These are phyloP conservation scores for Acanthis flammea DNA, from an alignment of 2,797 vertebrate species.

Conservation along the genomic window DNA sequence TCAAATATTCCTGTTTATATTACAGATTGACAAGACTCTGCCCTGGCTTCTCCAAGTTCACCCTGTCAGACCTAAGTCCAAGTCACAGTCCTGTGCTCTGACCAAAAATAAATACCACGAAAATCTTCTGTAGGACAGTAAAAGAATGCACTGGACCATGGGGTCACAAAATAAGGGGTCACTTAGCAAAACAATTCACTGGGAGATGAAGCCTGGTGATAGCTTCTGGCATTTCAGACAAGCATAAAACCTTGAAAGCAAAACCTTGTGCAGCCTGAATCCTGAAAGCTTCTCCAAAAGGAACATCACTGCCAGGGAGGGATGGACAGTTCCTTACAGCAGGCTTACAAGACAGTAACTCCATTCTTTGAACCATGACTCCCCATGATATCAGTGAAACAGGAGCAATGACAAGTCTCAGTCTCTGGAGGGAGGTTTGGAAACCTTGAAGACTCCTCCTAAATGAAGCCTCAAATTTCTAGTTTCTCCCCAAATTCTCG, in stretches of 20 bases:
- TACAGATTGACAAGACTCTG: not conserved
- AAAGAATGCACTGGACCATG: rapidly evolving
- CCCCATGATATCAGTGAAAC: not conserved
- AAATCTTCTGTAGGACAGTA: not conserved
- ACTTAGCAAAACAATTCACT: not conserved
- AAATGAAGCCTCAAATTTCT: not conserved
- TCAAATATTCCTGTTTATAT: not conserved
- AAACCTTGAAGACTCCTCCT: not conserved
- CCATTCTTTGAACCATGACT: not conserved
- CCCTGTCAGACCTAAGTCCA: not conserved
- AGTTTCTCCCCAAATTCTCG: not conserved
- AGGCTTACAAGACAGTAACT: not conserved
- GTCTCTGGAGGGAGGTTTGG: not conserved
- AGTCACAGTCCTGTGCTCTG: not conserved
- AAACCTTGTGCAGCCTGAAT: not conserved
- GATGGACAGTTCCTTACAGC: not conserved
- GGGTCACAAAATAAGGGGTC: not conserved
- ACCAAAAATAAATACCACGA: not conserved
- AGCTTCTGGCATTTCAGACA: not conserved
- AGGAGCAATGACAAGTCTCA: not conserved
- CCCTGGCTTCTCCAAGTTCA: not conserved
- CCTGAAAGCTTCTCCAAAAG: not conserved
- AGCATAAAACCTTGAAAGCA: not conserved
- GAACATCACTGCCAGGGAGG: not conserved
- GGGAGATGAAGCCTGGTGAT: not conserved